Evolutionary conservation across 1,140 invertebrate genomes (phyloP).

Genomic region (Linepithema humile): DNA sequence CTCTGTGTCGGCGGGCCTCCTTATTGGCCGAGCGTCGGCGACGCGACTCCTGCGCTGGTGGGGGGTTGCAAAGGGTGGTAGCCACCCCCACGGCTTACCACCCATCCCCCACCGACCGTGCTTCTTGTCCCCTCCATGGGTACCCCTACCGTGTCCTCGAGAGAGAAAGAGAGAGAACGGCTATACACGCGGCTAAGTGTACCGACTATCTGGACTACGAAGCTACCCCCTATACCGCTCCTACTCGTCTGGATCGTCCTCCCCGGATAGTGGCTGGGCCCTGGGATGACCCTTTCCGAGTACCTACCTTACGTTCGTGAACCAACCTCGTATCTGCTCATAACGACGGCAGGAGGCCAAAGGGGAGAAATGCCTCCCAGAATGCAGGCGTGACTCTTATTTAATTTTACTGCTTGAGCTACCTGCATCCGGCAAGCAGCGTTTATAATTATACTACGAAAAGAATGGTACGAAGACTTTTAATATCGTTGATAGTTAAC

Average conservation of each 20-base stretch:
- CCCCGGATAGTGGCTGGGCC: constrained; percentile 65
- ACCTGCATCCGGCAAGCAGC: constrained; percentile 39
- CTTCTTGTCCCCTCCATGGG: constrained; percentile 58
- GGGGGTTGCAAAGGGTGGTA: constrained; percentile 77
- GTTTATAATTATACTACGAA: constrained; percentile 35
- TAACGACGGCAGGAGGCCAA: too few species aligned
- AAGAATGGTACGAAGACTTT: not conserved
- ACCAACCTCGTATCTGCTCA: constrained; percentile 63
- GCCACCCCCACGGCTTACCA: constrained; percentile 68
- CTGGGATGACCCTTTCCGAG: constrained; percentile 74
- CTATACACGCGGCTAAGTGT: constrained; percentile 78
- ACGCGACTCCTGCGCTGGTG: constrained; percentile 79
- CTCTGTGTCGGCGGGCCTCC: constrained; percentile 81
- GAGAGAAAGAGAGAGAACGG: constrained; percentile 70
- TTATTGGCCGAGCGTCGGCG: constrained; percentile 82
- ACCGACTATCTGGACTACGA: constrained; percentile 74
- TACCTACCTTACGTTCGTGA: constrained; percentile 64
- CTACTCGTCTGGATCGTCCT: constrained; percentile 60
- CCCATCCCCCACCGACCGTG: constrained; percentile 44
- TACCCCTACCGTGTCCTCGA: constrained; percentile 67
- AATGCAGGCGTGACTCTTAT: constrained; percentile 67
- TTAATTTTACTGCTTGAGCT: constrained; percentile 64
- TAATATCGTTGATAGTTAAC: constrained; percentile 34
- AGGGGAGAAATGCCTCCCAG: constrained; percentile 63
- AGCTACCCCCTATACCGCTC: constrained; percentile 62